phyloP scores from a whole-genome alignment of 1,140 invertebrate genomes.

The Anastrepha ludens region DNA sequence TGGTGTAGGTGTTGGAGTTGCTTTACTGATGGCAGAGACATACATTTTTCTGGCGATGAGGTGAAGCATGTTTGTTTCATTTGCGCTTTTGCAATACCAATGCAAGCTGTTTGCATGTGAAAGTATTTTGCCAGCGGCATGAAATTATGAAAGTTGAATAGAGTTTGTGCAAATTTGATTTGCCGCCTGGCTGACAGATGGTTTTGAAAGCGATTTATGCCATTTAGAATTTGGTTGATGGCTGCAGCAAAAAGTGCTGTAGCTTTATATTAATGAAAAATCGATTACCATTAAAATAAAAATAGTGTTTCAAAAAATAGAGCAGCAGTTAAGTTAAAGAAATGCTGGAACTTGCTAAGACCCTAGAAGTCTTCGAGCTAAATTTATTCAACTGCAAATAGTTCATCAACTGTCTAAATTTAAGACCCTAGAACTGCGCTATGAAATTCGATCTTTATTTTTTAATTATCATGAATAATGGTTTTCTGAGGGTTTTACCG shows the following conservation, averaged over 20 bases:
- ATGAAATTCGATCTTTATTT: too few relatives aligned
- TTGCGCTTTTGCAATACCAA: conserved; percentile 14
- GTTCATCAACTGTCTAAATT: too few relatives aligned
- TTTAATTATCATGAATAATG: too few relatives aligned
- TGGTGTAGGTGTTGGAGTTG: background rate
- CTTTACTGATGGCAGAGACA: background rate
- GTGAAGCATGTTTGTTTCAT: background rate
- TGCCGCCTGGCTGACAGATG: background rate
- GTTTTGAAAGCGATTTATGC: conserved; percentile 17
- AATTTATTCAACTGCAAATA: too few relatives aligned
- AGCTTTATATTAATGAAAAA: too few relatives aligned
- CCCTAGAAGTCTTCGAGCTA: too few relatives aligned
- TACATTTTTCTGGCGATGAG: background rate
- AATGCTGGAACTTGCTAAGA: too few relatives aligned
- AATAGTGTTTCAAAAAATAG: too few relatives aligned
- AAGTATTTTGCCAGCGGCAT: background rate
- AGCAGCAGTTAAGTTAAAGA: too few relatives aligned
- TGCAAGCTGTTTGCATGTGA: background rate
- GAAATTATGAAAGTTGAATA: conserved; percentile 45
- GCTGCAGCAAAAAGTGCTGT: background rate
- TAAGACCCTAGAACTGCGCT: too few relatives aligned
- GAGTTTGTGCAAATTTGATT: conserved; percentile 50
- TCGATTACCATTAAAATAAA: too few relatives aligned
- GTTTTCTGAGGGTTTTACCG: too few relatives aligned
- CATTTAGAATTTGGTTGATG: background rate